Evolutionary conservation across 2,797 vertebrate genomes (phyloP), one percentile per base, ranked within the genome.

Genomic region (Danio albolineatus): DNA sequence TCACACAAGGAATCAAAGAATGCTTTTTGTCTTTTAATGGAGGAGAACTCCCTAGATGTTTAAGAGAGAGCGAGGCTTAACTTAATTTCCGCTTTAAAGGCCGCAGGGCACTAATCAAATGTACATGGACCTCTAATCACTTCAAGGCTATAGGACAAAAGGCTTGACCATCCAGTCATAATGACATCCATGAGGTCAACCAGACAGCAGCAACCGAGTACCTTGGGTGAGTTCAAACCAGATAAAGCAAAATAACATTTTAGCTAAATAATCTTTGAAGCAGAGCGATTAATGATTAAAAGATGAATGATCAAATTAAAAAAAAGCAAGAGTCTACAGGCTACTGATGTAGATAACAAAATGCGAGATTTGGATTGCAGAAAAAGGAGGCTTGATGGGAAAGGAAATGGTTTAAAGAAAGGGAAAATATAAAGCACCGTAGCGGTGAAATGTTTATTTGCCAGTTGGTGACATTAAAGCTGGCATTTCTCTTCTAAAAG

Each of bases 31-130:
- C 91, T 90, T 93, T 92, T 93, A 94, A 93, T 93, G 92, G 90
- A 92, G 82, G 90, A 89, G 85, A 90, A 91, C 88, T 92, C 89
- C 92, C 91, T 92, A 94, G 93, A 95, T 93, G 93, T 94, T 88
- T 94, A 94, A 93, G 91, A 90, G 90, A 92, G 85, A 90, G 88
- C 85, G 57, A 83, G 87, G 85, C 78, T 74, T 94, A 94, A 95
- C 93, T 90, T 92, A 92, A 94, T 95, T 94, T 94, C 90, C 89
- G 28, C 73, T 80, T 80, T 84, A 87, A 87, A 86, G 84, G 92
- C 92, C 89, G 89, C 92, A 91, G 91, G 91, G 83, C 91, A 86
- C 90, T 95, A 95, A 94, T 94, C 90, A 91, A 94, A 94, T 94
- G 90, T 91, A 86, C 90, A 88, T 67, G 89, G 89, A 85, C 57